phyloP scores from a whole-genome alignment of 2,113 vertebrate species.

The Progne subis region DNA sequence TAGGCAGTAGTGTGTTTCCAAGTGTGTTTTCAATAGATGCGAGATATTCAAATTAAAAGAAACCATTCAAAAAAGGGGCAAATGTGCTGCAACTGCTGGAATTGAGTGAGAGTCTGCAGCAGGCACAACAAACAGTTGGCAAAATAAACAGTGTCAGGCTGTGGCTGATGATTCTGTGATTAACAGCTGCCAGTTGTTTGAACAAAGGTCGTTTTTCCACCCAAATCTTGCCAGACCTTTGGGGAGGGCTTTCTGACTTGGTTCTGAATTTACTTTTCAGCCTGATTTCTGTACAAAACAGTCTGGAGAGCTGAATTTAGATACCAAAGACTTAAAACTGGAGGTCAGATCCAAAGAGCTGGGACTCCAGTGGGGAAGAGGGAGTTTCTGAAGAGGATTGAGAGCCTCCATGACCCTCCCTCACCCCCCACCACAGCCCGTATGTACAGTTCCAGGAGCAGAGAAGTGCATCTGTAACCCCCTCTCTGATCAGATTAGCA shows the following conservation, averaged over 20 bases:
- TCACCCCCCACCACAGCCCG: neutral
- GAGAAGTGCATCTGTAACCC: neutral
- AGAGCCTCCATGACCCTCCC: neutral
- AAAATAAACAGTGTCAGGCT: neutral
- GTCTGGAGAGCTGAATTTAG: neutral
- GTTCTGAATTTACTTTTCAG: neutral
- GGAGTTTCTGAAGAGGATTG: neutral
- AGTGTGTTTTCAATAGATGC: neutral
- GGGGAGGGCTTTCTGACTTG: neutral
- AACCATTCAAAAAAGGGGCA: neutral
- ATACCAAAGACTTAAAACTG: neutral
- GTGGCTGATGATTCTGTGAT: neutral
- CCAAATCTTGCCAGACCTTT: neutral
- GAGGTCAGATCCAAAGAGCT: neutral
- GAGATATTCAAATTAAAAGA: neutral
- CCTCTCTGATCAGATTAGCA: neutral
- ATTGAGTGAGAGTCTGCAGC: neutral
- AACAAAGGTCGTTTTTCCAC: neutral
- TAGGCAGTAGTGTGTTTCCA: neutral
- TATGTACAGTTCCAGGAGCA: neutral
- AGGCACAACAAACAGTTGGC: constrained; percentile 5
- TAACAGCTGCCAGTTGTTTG: neutral
- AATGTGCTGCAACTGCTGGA: neutral
- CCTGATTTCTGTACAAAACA: neutral
- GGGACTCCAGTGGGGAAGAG: neutral